Evolutionary conservation across 2,888 invertebrate species (phyloP).

Genomic region (Chrysomela aeneicollis): DNA sequence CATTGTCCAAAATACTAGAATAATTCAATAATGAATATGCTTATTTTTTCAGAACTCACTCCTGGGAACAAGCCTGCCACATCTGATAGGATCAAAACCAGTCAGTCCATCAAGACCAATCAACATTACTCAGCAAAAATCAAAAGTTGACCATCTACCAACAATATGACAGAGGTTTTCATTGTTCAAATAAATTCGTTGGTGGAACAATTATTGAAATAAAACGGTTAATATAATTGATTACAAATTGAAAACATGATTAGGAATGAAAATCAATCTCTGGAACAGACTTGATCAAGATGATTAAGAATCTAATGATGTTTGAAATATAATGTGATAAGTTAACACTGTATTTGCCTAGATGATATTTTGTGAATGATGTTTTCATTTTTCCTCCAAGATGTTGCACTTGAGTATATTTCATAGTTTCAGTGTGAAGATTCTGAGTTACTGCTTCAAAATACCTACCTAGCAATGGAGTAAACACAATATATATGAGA

Average conservation of each 20-base stretch:
- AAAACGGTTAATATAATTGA: background rate
- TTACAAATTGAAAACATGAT: background rate
- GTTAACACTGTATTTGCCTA: too few relatives aligned
- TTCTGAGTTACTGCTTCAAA: too few relatives aligned
- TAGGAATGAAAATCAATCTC: background rate
- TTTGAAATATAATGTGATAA: too few relatives aligned
- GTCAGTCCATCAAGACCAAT: conserved; percentile 63
- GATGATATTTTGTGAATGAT: too few relatives aligned
- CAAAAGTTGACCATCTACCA: conserved; percentile 73
- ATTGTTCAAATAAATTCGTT: conserved; percentile 49
- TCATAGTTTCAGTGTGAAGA: too few relatives aligned
- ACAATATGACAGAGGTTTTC: conserved; percentile 72
- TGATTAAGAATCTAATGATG: too few relatives aligned
- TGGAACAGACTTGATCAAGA: background rate
- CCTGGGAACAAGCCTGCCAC: conserved; percentile 72
- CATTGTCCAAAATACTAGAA: background rate
- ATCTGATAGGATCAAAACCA: conserved; percentile 66
- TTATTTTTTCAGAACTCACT: conserved; percentile 60
- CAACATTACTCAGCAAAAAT: conserved; percentile 59
- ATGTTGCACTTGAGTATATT: too few relatives aligned
- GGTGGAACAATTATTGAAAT: background rate
- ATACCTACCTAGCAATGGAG: too few relatives aligned
- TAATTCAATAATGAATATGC: conserved; percentile 14
- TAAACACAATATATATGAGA: too few relatives aligned
- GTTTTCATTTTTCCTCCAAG: too few relatives aligned